Evolutionary conservation across 2,113 vertebrate species (phyloP), one percentile per base, ranked within the genome.

Genomic region (Semicossyphus pulcher): DNA sequence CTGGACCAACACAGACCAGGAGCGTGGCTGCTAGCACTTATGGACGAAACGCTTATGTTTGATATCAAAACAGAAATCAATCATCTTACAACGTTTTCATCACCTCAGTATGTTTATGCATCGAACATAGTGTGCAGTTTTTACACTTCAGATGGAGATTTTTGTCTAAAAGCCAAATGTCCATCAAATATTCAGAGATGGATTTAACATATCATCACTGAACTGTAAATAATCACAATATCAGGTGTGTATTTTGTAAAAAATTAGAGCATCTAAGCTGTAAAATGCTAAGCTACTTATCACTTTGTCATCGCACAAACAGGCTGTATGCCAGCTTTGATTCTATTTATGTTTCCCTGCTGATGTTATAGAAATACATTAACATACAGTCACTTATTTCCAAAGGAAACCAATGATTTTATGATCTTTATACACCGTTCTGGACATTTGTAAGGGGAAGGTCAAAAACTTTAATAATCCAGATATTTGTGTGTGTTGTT

Each of bases 31-130:
- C 76, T 29, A 94, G 90, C 36, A 92, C 93, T 21, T 94, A 95
- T 0, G 93, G 91, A 4, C 82, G 89, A 48, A 94, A 95, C 1
- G 93, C 90, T 11, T 95, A 95, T 12, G 94, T 95, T 26, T 95
- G 81, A 94, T 34, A 36, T n/a, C 70, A 31, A 23, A 15, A 37
- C 23, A 4, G 1, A 18, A 18, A 39, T 37, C 20, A 39, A 11
- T 31, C n/a, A 12, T 7, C n/a, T 15, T 26, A 21, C 5, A 42
- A 68, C 18, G n/a, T 45, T 44, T 58, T 56, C 31, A 29, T 48
- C 60, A 25, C 5, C 1, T 10, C 32, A 11, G 7, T 72, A 42
- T 20, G 14, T 52, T 59, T 11, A 15, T 34, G 14, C 39, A 25
- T 47, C 1, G 36, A 44, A n/a, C 10, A 25, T 29, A 10, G 14